A percentile compares a stretch with the other conserved stretches of the same genome.
These are phyloP conservation scores for Sicus ferrugineus DNA, from an alignment of 2,888 invertebrate species.

Conservation along the genomic window DNA sequence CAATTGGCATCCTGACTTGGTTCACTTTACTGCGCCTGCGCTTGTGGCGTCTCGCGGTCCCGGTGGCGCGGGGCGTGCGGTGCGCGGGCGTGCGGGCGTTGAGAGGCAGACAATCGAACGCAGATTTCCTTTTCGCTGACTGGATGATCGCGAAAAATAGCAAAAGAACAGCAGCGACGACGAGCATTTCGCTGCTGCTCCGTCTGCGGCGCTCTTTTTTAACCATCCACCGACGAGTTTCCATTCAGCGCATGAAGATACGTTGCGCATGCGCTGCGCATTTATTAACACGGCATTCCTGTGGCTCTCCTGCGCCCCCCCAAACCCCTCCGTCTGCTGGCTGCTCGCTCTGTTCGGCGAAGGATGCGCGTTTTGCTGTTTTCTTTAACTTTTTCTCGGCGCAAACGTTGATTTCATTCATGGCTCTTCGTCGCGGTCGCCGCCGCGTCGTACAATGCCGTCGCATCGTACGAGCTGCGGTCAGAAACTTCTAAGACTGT, in stretches of 20 bases:
- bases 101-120: too few relatives aligned
- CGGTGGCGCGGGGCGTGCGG: not conserved
- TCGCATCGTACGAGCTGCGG: too few relatives aligned
- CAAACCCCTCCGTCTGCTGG: not conserved
- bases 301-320: not conserved
- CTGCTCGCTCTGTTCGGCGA: too few relatives aligned
- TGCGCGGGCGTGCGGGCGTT: not conserved
- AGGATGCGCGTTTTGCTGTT: not conserved
- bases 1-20: conserved; percentile 32
- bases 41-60: not conserved
- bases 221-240: conserved; percentile 23
- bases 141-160: not conserved
- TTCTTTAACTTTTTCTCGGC: conserved; percentile 1
- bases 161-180: conserved; percentile 3
- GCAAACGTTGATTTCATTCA: conserved; percentile 25
- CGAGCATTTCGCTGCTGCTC: not conserved
- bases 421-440: too few relatives aligned
- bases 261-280: conserved; percentile 18
- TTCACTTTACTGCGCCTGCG: conserved; percentile 19
- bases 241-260: conserved; percentile 25
- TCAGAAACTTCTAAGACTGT: too few relatives aligned
- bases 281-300: conserved; percentile 14
- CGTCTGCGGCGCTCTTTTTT: not conserved
- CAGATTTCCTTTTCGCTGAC: conserved; percentile 1
- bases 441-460: too few relatives aligned